Evolutionary conservation across 1,140 invertebrate species (phyloP).

Genomic region (Aporrectodea caliginosa): DNA sequence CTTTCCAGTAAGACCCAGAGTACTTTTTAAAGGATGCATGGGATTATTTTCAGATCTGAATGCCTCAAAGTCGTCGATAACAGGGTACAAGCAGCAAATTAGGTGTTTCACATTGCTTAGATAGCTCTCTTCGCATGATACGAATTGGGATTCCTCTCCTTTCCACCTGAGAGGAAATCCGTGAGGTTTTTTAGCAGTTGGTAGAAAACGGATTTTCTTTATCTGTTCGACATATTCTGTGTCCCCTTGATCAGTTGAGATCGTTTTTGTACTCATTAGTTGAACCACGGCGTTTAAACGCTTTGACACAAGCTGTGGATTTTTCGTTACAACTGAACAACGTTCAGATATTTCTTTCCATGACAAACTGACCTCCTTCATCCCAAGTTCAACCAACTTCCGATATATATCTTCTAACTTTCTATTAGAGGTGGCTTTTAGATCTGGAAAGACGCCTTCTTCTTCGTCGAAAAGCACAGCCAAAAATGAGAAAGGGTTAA

Average conservation of each 20-base stretch:
- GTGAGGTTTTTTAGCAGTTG: not conserved
- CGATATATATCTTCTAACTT: no score
- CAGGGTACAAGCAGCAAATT: not conserved
- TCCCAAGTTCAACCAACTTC: not conserved
- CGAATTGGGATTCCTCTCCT: not conserved
- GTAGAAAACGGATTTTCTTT: not conserved
- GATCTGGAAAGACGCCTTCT: conserved; percentile 24
- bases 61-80: not conserved
- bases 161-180: conserved; percentile 12
- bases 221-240: not conserved
- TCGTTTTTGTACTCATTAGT: not conserved
- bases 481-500: conserved; percentile 19
- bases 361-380: not conserved
- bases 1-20: not conserved
- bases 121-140: conserved; percentile 7
- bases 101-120: not conserved
- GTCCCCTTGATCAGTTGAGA: not conserved
- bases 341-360: conserved; percentile 1
- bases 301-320: not conserved
- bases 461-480: conserved; percentile 30
- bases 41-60: not conserved
- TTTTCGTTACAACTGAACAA: not conserved
- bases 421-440: no score
- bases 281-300: not conserved
- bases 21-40: not conserved